A percentile compares a stretch with the other conserved stretches of the same genome.
Conservation (phyloP, 2,797 vertebrate genomes). For the Salarias fasciatus region DNA sequence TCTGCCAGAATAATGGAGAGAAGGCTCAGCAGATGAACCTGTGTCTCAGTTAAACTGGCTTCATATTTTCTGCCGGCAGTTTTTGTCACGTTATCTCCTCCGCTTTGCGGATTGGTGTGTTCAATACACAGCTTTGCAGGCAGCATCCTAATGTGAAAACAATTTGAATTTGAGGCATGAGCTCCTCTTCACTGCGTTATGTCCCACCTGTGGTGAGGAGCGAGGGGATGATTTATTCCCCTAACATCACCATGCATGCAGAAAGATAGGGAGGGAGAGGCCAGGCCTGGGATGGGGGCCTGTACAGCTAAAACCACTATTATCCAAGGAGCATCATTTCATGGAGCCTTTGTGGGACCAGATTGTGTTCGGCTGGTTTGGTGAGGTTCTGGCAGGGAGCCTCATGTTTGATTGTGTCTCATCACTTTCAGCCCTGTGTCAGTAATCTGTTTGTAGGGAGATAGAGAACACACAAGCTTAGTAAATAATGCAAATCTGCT, state of each 20-base stretch:
- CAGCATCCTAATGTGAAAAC: conserved; percentile 55
- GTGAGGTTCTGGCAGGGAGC: conserved; percentile 49
- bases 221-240: conserved; percentile 58
- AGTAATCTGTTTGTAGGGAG: conserved; percentile 78
- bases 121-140: conserved; percentile 53
- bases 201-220: conserved; percentile 60
- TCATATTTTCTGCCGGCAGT: conserved; percentile 31
- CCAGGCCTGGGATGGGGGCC: conserved; percentile 5
- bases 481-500: conserved; percentile 83
- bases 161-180: conserved; percentile 64
- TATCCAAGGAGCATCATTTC: conserved; percentile 73
- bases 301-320: conserved; percentile 62
- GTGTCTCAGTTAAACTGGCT: conserved; percentile 25
- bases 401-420: conserved; percentile 72
- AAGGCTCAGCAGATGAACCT: conserved; percentile 6
- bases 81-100: conserved; percentile 39
- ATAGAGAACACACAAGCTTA: conserved; percentile 67
- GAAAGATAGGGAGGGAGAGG: conserved; percentile 27
- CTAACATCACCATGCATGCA: conserved; percentile 38
- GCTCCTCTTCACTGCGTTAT: conserved; percentile 50
- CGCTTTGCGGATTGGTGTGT: conserved; percentile 44
- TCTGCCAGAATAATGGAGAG: conserved; percentile 20
- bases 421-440: conserved; percentile 68
- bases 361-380: conserved; percentile 66
- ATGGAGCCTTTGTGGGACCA: conserved; percentile 69